Evolutionary conservation across 1,140 invertebrate genomes (phyloP).

Genomic region (Copidosoma floridanum): DNA sequence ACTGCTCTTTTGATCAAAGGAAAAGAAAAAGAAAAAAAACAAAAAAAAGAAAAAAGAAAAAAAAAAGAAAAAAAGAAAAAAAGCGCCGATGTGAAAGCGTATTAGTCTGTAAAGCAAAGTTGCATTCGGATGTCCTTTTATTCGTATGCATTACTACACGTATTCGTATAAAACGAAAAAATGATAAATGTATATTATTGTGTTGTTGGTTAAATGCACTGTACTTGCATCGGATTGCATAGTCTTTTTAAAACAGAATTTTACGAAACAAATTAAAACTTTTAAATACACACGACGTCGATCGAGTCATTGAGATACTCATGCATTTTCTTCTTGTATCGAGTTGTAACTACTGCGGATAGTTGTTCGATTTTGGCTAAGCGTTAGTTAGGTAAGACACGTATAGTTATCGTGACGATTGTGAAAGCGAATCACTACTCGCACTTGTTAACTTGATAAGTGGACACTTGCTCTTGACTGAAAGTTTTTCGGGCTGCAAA

Average conservation of each 20-base stretch:
- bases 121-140: slow-evolving; percentile 30
- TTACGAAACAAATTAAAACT: slow-evolving; percentile 7
- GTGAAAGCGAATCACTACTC: slow-evolving; percentile 15
- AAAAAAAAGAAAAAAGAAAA: too few species aligned
- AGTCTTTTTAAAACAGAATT: slow-evolving; percentile 17
- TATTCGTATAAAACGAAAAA: too few species aligned
- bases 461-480: neutral
- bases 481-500: neutral
- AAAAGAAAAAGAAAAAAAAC: too few species aligned
- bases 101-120: slow-evolving; percentile 27
- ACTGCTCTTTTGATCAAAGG: too few species aligned
- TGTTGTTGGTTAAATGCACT: slow-evolving; percentile 23
- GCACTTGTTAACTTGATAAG: neutral
- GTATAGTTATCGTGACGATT: slow-evolving; percentile 1
- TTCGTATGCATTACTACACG: slow-evolving; percentile 27
- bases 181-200: slow-evolving; percentile 27
- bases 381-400: neutral
- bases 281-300: slow-evolving; percentile 6
- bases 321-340: slow-evolving; percentile 25
- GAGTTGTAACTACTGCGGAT: slow-evolving; percentile 7
- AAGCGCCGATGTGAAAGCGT: slow-evolving; percentile 5
- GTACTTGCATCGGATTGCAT: slow-evolving; percentile 25
- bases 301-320: slow-evolving; percentile 18
- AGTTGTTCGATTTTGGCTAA: slow-evolving; percentile 5
- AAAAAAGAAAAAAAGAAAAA: too few species aligned